Base-by-base conservation (phyloP, 2,113 vertebrate genomes). In the Epinephelus fuscoguttatus region DNA sequence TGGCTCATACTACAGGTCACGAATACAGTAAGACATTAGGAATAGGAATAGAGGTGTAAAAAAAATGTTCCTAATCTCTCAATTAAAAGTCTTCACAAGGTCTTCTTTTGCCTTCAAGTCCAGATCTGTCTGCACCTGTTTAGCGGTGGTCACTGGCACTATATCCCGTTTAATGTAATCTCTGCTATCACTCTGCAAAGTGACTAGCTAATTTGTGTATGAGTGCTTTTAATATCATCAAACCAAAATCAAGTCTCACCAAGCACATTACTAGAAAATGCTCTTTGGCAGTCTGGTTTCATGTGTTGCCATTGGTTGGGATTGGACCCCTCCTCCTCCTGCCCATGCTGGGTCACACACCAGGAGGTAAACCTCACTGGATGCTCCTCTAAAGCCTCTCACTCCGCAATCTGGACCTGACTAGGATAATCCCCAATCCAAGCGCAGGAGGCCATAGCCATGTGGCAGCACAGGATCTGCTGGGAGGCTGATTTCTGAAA, bases 401-500 rank as follows among this genome's bases (percentile, higher is more conserved):
- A 90, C 73, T 88, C 59, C 5, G 9, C 88, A 92, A 90, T 92
- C 92, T 93, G 94, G 79, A 86, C 73, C 80, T 67, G 63, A 55
- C 49, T 4, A n/a, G 82, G 91, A 90, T 95, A 93, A 96, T 93
- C 93, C 92, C 71, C 50, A 78, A 75, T 84, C 75, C 63, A 50
- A 66, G 77, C 1, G 50, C 66, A 76, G 42, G 81, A 76, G 49
- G 37, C 59, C 23, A 47, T 23, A 33, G 37, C 74, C 59, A 70
- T 6, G 12, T 11, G 27, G 70, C 62, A 19, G 49, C 23, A 47
- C 19, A 37, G 61, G 87, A 70, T 77, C 69, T 40, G 30, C 30
- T 55, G 30, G 15, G 55, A 68, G 67, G 15, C 45, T 70, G 49
- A 45, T 75, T 70, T 70, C 66, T 67, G 64, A 81, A 80, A 86